Percentiles rank a stretch among this genome's conserved stretches.
These are phyloP conservation scores for Martes martes DNA, from an alignment of 2,113 vertebrate genomes.

Conservation along the genomic window DNA sequence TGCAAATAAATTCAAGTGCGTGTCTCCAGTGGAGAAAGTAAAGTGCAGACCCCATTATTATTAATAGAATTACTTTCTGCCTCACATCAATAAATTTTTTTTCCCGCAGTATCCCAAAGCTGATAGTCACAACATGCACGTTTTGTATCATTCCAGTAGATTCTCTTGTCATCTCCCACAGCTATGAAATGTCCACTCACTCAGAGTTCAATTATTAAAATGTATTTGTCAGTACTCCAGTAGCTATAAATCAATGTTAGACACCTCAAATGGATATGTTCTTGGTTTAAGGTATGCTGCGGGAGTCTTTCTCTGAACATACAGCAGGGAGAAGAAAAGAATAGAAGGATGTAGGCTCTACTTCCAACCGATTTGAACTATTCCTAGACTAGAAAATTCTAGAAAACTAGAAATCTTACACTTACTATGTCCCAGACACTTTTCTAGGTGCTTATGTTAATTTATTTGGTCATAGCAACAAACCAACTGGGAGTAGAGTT, in stretches of 20 bases:
- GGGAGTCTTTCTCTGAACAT: neutral
- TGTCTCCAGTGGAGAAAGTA: neutral
- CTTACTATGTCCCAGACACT: neutral
- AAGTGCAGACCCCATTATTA: constrained; percentile 9
- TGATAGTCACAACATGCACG: neutral
- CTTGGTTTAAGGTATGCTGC: neutral
- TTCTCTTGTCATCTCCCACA: neutral
- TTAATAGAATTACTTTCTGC: neutral
- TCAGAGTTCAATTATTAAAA: neutral
- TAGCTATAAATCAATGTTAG: neutral
- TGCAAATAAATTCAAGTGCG: neutral
- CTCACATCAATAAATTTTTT: neutral
- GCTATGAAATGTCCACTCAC: neutral
- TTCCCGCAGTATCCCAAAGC: neutral
- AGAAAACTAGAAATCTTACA: neutral
- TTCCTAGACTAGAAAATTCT: neutral
- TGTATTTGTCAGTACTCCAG: neutral
- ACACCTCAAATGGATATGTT: neutral
- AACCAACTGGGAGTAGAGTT: neutral
- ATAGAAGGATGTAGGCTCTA: neutral
- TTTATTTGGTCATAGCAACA: neutral
- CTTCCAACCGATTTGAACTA: neutral
- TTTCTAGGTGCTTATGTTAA: neutral
- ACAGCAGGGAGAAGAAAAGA: neutral
- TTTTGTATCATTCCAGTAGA: constrained; percentile 10